A percentile compares a stretch with the other conserved stretches of the same genome.
Conservation (phyloP, 53 echinoderm and acorn worm species). For the Antedon mediterranea region DNA sequence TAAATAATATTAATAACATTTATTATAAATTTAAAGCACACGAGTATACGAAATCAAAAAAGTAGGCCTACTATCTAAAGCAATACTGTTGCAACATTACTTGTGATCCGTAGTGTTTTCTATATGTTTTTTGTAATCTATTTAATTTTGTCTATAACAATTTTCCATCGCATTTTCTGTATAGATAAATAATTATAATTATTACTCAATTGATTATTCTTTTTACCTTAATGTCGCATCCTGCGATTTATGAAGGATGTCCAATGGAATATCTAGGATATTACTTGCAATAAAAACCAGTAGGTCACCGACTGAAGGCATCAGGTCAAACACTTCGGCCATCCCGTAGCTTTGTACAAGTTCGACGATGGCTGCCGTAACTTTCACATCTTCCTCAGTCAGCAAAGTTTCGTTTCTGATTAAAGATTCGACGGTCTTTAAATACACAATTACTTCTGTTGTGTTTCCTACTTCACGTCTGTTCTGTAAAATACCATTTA, state of each 20-base stretch:
- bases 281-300: conserved; percentile 37
- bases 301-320: conserved; percentile 29
- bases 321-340: conserved; percentile 30
- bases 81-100: no score
- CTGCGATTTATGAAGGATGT: conserved; percentile 24
- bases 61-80: no score
- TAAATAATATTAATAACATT: no score
- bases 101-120: no score
- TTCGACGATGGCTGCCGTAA: conserved; percentile 43
- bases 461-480: not conserved
- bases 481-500: not conserved
- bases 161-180: no score
- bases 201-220: no score
- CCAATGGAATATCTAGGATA: conserved; percentile 31
- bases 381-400: conserved; percentile 33
- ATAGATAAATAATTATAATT: no score
- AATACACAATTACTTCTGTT: not conserved
- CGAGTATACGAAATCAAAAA: no score
- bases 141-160: no score
- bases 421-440: not conserved
- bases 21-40: no score
- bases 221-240: conserved; percentile 43
- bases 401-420: conserved; percentile 20
- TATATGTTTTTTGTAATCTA: no score
- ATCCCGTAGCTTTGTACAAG: conserved; percentile 41